Conservation (phyloP, 2,888 invertebrate species). For the Halocaridina rubra region DNA sequence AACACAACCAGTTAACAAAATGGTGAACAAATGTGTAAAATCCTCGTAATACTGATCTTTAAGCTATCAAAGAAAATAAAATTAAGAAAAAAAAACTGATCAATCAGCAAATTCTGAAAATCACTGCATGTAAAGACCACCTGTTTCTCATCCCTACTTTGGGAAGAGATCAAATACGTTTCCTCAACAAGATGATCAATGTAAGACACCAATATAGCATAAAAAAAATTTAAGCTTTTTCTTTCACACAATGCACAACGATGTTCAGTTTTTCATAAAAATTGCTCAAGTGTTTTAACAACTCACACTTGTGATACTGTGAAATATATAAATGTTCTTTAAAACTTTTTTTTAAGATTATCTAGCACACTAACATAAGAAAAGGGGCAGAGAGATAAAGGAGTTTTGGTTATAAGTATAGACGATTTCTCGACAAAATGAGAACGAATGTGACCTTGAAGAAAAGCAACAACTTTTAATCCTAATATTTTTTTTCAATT, state of each 20-base stretch:
- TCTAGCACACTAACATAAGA: slow-evolving; percentile 23
- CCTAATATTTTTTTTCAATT: too few relatives aligned
- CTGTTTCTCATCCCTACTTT: background rate
- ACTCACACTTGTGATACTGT: slow-evolving; percentile 41
- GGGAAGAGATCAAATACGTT: slow-evolving; percentile 16
- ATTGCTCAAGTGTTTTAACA: slow-evolving; percentile 37
- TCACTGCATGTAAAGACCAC: slow-evolving; percentile 21
- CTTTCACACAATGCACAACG: slow-evolving; percentile 32
- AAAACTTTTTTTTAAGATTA: background rate
- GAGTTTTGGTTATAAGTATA: slow-evolving; percentile 8
- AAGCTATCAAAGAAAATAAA: background rate
- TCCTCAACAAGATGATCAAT: slow-evolving; percentile 29
- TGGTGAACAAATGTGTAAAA: background rate
- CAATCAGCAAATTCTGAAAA: slow-evolving; percentile 18
- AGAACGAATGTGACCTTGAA: slow-evolving; percentile 28
- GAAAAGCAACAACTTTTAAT: too few relatives aligned
- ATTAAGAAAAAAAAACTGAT: background rate
- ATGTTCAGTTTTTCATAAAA: slow-evolving; percentile 12
- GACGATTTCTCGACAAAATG: slow-evolving; percentile 9
- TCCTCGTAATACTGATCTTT: slow-evolving; percentile 28
- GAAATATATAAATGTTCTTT: slow-evolving; percentile 31
- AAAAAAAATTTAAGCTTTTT: slow-evolving; percentile 10
- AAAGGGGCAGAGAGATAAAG: background rate
- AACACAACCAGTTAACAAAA: slow-evolving; percentile 42
- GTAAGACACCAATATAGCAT: too few relatives aligned